Evolutionary conservation across 2,888 invertebrate species (phyloP).

Genomic region (Agrochola litura): DNA sequence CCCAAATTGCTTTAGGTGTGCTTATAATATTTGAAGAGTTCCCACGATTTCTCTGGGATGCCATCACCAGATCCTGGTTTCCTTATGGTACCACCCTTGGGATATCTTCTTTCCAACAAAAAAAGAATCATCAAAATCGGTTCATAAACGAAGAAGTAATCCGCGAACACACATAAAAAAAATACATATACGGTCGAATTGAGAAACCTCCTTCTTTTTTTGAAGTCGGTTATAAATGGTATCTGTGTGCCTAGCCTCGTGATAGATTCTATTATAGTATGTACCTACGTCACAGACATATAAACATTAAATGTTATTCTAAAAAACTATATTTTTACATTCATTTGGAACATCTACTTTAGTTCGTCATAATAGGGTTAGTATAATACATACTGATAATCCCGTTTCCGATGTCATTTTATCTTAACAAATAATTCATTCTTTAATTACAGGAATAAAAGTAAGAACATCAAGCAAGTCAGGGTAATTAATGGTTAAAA

Average conservation of each 20-base stretch:
- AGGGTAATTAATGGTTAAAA: not conserved
- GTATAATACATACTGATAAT: not conserved
- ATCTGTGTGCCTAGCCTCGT: not conserved
- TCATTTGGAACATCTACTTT: conserved; percentile 2
- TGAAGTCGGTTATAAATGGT: not conserved
- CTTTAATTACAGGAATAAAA: conserved; percentile 25
- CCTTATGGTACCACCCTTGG: no score
- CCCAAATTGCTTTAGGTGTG: no score
- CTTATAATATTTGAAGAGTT: no score
- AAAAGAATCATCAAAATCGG: no score
- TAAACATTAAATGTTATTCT: conserved; percentile 4
- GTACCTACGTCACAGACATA: conserved; percentile 4
- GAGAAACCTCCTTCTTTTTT: no score
- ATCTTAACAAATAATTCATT: not conserved
- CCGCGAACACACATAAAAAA: no score
- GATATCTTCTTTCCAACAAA: no score
- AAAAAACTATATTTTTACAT: conserved; percentile 20
- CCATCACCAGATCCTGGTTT: no score
- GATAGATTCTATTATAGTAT: not conserved
- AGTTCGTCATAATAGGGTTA: not conserved
- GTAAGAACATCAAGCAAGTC: not conserved
- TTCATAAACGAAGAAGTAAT: no score
- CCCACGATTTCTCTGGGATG: no score
- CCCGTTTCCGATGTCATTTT: not conserved
- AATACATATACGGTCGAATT: no score